Base-by-base conservation (phyloP, 2,113 vertebrate genomes). In the Paramormyrops kingsleyae region DNA sequence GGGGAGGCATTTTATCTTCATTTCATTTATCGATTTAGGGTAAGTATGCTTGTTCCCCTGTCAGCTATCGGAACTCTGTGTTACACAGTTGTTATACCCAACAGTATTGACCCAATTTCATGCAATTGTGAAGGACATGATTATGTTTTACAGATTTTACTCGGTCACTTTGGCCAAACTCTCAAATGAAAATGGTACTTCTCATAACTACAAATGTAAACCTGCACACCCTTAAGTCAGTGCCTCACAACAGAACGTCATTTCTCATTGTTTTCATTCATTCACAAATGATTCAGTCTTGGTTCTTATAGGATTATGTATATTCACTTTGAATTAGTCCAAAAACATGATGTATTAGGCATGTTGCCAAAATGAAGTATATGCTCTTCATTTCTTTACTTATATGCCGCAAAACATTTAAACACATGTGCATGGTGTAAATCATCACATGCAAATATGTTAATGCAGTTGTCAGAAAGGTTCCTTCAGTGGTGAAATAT, bases 61-160 rank as follows among this genome's bases (percentile, higher is more conserved):
- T 49, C 88, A 85, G 89, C 87, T 88, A 86, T 4, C 4, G 49
- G 88, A 90, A 90, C 89, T 87, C 62, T 66, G 49, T 35, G 13
- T 77, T 88, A 84, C 83, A 91, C 90, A 90, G 90, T 80, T 87
- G 90, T 88, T 87, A 88, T 21, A 53, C 85, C 85, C 85, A 87
- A 53, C 85, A 47, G 87, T 88, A 88, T 88, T 88, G 56, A 88
- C 87, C 59, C 42, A 88, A 88, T 74, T 49, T 70, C 24, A 47
- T 31, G 6, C 59, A 39, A 47, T 17, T 47, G 87, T 66, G 59
- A 88, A 88, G 74, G 56, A 35, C 49, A 53, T 87, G 50, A 87
- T 87, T 87, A 31, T 46, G 42, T 70, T 74, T 21, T 47, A 70
- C n/a, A 88, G 39, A 21, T 66, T 88, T 19, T 3, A 52, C 56